Conservation (phyloP, 2,888 invertebrate genomes). For the Lymantria dispar region DNA sequence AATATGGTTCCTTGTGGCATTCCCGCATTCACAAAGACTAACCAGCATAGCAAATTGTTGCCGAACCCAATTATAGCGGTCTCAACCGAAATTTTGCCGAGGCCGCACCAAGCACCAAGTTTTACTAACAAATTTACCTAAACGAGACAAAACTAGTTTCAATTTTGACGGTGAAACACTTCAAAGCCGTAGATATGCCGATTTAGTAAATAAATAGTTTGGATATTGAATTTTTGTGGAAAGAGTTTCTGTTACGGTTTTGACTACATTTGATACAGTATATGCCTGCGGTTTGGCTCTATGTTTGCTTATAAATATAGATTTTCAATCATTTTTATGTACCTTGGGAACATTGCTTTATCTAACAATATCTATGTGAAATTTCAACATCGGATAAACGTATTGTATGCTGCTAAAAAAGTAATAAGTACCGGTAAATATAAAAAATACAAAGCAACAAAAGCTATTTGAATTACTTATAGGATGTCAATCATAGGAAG, state of each 20-base stretch:
- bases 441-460: no score
- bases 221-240: slow-evolving; percentile 11
- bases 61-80: slow-evolving; percentile 59
- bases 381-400: no score
- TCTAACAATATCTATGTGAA: no score
- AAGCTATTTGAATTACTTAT: no score
- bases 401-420: no score
- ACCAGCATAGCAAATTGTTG: slow-evolving; percentile 53
- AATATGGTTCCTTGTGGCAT: slow-evolving; percentile 31
- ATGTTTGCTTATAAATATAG: no score
- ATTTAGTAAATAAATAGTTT: slow-evolving; percentile 25
- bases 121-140: slow-evolving; percentile 37
- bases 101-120: slow-evolving; percentile 39
- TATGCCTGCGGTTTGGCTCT: no score
- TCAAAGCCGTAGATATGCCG: slow-evolving; percentile 26
- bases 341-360: no score
- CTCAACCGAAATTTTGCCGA: slow-evolving; percentile 37
- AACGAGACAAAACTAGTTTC: slow-evolving; percentile 44
- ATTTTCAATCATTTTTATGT: no score
- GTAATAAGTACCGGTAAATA: no score
- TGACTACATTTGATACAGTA: neutral
- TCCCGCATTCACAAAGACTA: slow-evolving; percentile 33
- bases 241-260: neutral
- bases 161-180: slow-evolving; percentile 36
- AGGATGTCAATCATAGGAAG: no score